Percentiles rank a stretch among this genome's conserved stretches.
phyloP scores from a whole-genome alignment of 2,888 invertebrate genomes.

The Zele albiditarsus region DNA sequence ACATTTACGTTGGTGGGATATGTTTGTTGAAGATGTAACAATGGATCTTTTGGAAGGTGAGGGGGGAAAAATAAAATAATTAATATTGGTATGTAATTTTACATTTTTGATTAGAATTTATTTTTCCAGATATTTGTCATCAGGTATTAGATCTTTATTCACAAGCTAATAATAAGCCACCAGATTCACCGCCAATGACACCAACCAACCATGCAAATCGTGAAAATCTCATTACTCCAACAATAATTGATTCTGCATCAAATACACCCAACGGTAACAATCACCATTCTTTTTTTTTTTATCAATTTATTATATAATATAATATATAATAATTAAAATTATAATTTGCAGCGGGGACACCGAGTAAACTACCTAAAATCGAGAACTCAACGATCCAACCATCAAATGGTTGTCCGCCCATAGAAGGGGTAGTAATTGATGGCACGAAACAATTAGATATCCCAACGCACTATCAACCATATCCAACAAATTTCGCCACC shows the following conservation, averaged over 20 bases:
- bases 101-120: neutral
- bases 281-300: neutral
- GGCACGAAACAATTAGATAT: constrained; percentile 63
- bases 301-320: neutral
- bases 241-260: constrained; percentile 62
- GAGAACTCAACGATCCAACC: constrained; percentile 57
- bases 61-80: too few relatives aligned
- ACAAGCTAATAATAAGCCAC: constrained; percentile 78
- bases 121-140: constrained; percentile 89
- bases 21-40: constrained; percentile 96
- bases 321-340: constrained; percentile 3
- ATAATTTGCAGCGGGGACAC: constrained; percentile 54
- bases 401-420: constrained; percentile 65
- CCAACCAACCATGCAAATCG: constrained; percentile 69
- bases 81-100: neutral
- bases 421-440: constrained; percentile 58
- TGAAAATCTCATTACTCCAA: constrained; percentile 60
- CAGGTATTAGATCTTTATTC: constrained; percentile 95
- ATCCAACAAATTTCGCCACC: constrained; percentile 62
- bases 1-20: constrained; percentile 97
- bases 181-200: constrained; percentile 81
- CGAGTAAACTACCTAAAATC: constrained; percentile 64
- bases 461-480: constrained; percentile 63
- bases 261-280: constrained; percentile 64
- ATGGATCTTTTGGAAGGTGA: constrained; percentile 91